Base-by-base conservation (phyloP, 2,888 invertebrate genomes). In the Mesorhabditis belari region DNA sequence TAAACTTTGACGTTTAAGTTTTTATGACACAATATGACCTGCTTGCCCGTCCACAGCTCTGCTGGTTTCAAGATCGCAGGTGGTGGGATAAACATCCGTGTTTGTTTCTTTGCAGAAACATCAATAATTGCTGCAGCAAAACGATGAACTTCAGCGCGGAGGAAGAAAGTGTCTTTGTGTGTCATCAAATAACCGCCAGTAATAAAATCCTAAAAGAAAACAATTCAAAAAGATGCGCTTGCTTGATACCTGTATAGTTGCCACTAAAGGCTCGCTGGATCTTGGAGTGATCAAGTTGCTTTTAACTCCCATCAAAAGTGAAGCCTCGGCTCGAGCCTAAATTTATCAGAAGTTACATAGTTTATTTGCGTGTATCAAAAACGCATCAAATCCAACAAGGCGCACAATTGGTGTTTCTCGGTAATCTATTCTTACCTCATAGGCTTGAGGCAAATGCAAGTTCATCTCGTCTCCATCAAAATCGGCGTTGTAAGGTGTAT, bases 381-480 rank as follows among this genome's bases (percentile, higher is more conserved):
- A n/a, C n/a, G n/a, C n/a, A n/a, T n/a, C n/a, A n/a, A n/a, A n/a
- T n/a, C n/a, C n/a, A n/a, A n/a, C n/a, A n/a, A n/a, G n/a, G n/a
- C n/a, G n/a, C n/a, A n/a, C n/a, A n/a, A n/a, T n/a, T n/a, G n/a
- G n/a, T n/a, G n/a, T n/a, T n/a, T n/a, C n/a, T n/a, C n/a, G n/a
- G n/a, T n/a, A n/a, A n/a, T n/a, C 19, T 5, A 27, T 63, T 61
- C 68, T 70, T 0, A 96, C 95, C 84, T 98, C 96, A 83, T 98
- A 94, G 0, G 96, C 98, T 84, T 98, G 98, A 4, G 95, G 95
- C 69, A 98, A 85, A 84, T 98, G 98, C 74, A 98, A 86, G 84
- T 98, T 98, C 98, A 99, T 98, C 85, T 98, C 98, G 81, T 98
- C 98, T 0, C 98, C 98, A 82, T 98, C 98, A 84, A 98, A 98